Conservation (phyloP, 1,140 invertebrate genomes). For the Nasonia giraulti region DNA sequence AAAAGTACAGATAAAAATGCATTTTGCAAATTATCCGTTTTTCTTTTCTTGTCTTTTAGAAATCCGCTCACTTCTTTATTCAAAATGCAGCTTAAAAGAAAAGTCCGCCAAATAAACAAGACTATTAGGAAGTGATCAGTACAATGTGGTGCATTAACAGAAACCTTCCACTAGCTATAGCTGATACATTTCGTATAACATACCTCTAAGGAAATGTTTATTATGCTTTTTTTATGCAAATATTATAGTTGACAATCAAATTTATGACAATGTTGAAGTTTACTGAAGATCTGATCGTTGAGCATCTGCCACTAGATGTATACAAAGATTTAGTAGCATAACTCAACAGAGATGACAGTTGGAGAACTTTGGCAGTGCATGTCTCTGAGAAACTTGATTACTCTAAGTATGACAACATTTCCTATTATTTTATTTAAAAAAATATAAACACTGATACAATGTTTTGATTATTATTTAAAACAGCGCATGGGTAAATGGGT, state of each 20-base stretch:
- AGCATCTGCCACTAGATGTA: conserved; percentile 55
- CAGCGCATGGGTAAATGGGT: conserved; percentile 55
- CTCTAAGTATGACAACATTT: conserved; percentile 52
- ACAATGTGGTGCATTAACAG: background rate
- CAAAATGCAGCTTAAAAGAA: conserved; percentile 10
- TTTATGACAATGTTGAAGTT: conserved; percentile 57
- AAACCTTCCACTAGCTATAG: background rate
- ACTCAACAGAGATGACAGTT: conserved; percentile 58
- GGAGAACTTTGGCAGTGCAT: conserved; percentile 59
- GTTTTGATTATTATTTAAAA: conserved; percentile 19
- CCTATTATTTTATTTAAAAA: background rate
- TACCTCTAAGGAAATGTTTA: background rate
- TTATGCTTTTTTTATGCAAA: background rate
- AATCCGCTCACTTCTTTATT: background rate
- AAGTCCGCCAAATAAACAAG: background rate
- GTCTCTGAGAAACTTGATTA: conserved; percentile 57
- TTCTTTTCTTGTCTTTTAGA: background rate
- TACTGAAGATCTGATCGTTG: conserved; percentile 56
- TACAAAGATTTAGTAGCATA: conserved; percentile 59
- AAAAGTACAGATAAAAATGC: background rate
- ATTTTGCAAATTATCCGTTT: background rate
- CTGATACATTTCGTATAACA: background rate
- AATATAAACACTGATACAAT: conserved; percentile 24
- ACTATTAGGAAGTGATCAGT: background rate
- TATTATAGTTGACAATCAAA: background rate